Conservation (phyloP, 2,113 vertebrate species). For the Orientallactaga bullata region DNA sequence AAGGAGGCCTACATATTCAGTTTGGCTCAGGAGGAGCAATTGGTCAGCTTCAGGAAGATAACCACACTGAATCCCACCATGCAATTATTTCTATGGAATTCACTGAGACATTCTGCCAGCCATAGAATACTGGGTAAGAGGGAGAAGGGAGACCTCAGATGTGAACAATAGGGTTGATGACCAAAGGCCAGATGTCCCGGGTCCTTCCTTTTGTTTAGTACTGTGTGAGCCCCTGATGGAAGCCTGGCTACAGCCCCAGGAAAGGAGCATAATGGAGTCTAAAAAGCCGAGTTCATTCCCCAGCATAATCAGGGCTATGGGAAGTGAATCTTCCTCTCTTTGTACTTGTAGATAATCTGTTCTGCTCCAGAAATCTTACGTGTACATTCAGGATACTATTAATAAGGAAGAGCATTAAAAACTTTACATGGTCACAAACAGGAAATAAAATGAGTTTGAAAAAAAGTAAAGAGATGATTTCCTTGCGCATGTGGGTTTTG, state of each 20-base stretch:
- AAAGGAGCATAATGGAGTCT: background rate
- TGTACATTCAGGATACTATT: conserved; percentile 7
- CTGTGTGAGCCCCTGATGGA: background rate
- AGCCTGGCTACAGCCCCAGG: background rate
- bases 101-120: background rate
- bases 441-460: background rate
- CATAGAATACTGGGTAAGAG: background rate
- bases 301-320: background rate
- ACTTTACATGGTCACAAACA: background rate
- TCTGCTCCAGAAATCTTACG: background rate
- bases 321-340: conserved; percentile 22
- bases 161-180: background rate
- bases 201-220: background rate
- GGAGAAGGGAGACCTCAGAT: background rate
- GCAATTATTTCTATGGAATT: background rate
- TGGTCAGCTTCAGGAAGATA: background rate
- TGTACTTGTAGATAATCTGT: conserved; percentile 18
- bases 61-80: background rate
- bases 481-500: background rate
- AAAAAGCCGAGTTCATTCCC: conserved; percentile 41
- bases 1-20: background rate
- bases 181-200: background rate
- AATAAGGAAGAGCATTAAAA: conserved; percentile 44
- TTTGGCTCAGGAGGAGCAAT: background rate
- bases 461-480: conserved; percentile 5